A percentile compares a stretch with the other conserved stretches of the same genome.
phyloP scores from a whole-genome alignment of 2,797 vertebrate species.

The Graptemys geographica region DNA sequence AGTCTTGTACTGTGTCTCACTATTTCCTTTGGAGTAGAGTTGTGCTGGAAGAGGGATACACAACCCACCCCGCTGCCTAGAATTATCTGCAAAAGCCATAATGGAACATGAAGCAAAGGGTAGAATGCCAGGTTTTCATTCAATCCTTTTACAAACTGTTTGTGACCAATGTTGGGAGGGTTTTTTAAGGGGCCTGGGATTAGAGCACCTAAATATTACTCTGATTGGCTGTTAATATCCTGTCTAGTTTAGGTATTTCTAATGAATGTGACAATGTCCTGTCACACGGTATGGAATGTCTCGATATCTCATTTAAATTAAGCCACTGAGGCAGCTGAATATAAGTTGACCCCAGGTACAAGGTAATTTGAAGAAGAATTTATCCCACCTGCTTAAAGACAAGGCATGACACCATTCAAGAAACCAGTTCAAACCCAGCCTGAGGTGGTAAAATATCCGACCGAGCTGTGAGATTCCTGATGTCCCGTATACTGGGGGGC shows the following conservation, averaged over 20 bases:
- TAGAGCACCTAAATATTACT: background rate
- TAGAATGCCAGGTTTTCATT: background rate
- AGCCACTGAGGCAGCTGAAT: background rate
- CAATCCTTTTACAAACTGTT: conserved; percentile 7
- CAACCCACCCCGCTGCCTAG: conserved; percentile 21
- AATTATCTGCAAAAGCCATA: conserved; percentile 11
- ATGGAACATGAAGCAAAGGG: conserved; percentile 25
- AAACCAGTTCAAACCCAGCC: background rate
- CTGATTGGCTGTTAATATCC: background rate
- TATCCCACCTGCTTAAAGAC: background rate
- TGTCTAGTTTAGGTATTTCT: background rate
- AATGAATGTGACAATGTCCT: background rate
- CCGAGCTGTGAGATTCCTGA: conserved; percentile 19
- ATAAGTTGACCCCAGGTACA: background rate
- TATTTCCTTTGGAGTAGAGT: conserved; percentile 28
- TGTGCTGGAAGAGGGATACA: conserved; percentile 38
- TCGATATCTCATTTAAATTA: conserved; percentile 19
- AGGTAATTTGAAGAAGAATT: background rate
- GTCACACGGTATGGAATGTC: background rate
- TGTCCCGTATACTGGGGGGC: background rate
- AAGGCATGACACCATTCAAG: background rate
- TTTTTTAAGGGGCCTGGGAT: background rate
- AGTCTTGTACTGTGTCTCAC: background rate
- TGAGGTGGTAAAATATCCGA: background rate
- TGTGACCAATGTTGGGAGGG: background rate